Evolutionary conservation across 2,888 invertebrate genomes (phyloP), one percentile per base, ranked within the genome.

Genomic region (Chydorus sphaericus): DNA sequence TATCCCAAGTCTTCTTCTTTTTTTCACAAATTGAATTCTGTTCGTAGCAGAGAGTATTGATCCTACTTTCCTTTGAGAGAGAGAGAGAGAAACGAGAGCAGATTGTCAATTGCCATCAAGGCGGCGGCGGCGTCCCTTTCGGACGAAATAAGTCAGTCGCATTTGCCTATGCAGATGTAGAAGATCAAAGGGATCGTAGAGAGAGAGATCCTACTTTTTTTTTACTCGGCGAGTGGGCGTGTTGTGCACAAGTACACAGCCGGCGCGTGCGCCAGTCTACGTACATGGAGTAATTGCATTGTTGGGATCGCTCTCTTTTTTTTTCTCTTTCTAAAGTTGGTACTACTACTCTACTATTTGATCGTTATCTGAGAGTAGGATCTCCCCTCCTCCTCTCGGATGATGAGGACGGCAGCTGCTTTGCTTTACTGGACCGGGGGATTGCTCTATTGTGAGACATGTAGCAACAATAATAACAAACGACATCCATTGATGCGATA

Each of bases 131-230:
- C n/a, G n/a, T n/a, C n/a, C n/a, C n/a, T n/a, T n/a, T n/a, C n/a
- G n/a, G n/a, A n/a, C n/a, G 44, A 44, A 44, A 44, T 44, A 44
- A 44, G 44, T 44, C 44, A 28, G 44, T 44, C 44, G 44, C n/a
- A n/a, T 26, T 44, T 44, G 44, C 44, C 44, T 44, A 44, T 44
- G 44, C 44, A 44, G 44, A 44, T 44, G 44, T 44, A 23, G 28
- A 10, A 44, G 44, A 44, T 44, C 44, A 44, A 44, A 44, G 44
- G 18, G 44, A 44, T 44, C n/a, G n/a, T n/a, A n/a, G n/a, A n/a
- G n/a, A n/a, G n/a, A n/a, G n/a, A n/a, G n/a, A n/a, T 39, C 39
- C 54, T 48, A 38, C 16, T 30, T 28, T 30, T 48, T 20, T 48
- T 14, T 48, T 44, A 7, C 29, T 54, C 37, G n/a, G n/a, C n/a